Base-by-base conservation (phyloP, 2,113 vertebrate genomes). In the Columba livia region DNA sequence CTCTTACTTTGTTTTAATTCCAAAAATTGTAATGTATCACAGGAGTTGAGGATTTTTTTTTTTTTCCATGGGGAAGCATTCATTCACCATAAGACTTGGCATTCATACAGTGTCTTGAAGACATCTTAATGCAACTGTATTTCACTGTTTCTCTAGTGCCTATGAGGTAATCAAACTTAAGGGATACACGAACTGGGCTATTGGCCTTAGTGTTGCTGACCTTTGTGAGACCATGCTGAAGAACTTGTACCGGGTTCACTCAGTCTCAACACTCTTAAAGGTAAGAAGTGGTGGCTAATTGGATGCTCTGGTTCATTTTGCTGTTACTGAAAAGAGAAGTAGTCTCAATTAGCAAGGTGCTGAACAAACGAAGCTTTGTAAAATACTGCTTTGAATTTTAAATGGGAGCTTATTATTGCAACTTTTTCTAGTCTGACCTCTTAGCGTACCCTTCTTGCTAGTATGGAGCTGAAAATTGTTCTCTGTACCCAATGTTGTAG, bases 171-270 rank as follows among this genome's bases (percentile, higher is more conserved):
- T 99, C 98, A 99, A 94, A 94, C 98, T 99, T 36, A 99, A 99
- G 97, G 99, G 99, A 8, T 99, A 99, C 94, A 99, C 99, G 53
- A 99, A 99, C 98, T 99, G 99, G 99, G 99, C 99, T 90, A 99
- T 99, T 90, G 99, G 99, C 47, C 90, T 99, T 69, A 99, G 99
- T 11, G 99, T 99, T 90, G 99, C 99, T 19, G 99, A 99, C 78
- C 98, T 99, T 58, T 98, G 98, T 2, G 99, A 99, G 96, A 98
- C 98, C 93, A 98, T 99, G 24, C 53, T 99, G 74, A 99, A 98
- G 97, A 99, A 99, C 95, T 96, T 99, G 72, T 98, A 87, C 94
- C 96, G 99, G 48, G 93, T 99, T 87, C 99, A 99, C 85, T 99
- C 99, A 0, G 98, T 99, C 32, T 99, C 99, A 86, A 99, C 99